These are phyloP conservation scores for Kobus ellipsiprymnus DNA, from an alignment of 2,113 vertebrate genomes.

Conservation along the genomic window DNA sequence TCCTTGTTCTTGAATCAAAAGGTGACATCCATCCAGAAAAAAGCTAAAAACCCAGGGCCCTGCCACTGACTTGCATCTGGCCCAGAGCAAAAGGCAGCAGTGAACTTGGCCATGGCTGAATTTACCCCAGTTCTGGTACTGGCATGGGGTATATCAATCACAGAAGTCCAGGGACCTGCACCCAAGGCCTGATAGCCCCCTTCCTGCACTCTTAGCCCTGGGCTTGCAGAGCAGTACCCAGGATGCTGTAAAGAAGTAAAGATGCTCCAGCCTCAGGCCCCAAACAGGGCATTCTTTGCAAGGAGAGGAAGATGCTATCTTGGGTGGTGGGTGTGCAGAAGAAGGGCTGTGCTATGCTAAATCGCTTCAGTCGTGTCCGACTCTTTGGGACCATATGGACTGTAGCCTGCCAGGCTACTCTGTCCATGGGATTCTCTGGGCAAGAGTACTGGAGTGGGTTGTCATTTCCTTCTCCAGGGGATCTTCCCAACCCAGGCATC, in stretches of 20 bases:
- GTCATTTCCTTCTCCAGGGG: background rate
- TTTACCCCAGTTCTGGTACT: background rate
- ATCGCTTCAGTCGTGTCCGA: accelerated
- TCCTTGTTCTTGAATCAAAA: background rate
- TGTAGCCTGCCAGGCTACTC: background rate
- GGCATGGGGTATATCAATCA: background rate
- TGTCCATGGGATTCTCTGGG: background rate
- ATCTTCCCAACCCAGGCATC: background rate
- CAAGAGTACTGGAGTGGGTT: background rate
- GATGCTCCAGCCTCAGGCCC: background rate
- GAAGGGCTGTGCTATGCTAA: background rate
- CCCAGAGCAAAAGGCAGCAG: background rate
- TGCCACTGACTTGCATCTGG: background rate
- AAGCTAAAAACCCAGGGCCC: background rate
- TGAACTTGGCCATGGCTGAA: background rate
- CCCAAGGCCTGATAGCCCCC: background rate
- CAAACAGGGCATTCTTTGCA: background rate
- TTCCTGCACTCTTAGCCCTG: background rate
- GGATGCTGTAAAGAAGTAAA: background rate
- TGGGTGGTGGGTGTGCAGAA: background rate
- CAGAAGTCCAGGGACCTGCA: background rate
- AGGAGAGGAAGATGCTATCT: background rate
- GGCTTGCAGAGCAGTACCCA: background rate
- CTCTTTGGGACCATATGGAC: background rate
- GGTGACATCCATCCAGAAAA: background rate